phyloP scores from a whole-genome alignment of 1,140 invertebrate genomes.

The Homarus americanus region DNA sequence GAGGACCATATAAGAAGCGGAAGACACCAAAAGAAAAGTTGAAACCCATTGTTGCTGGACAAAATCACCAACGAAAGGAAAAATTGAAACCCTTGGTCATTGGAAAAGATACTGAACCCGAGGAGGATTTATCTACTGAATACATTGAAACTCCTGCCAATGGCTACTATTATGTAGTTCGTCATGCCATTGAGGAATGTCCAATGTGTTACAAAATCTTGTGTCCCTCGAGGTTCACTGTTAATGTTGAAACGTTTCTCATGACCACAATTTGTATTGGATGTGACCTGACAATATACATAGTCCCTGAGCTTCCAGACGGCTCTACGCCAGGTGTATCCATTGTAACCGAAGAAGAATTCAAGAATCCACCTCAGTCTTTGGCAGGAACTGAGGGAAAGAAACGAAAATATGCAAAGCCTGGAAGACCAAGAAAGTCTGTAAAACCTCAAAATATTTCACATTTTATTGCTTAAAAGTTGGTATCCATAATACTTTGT shows the following conservation, averaged over 20 bases:
- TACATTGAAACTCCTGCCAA: constrained; percentile 1
- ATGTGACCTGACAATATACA: not conserved
- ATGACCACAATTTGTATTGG: not conserved
- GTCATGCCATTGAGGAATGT: not conserved
- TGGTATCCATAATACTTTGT: too few relatives aligned
- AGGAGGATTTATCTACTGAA: not conserved
- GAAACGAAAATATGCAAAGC: not conserved
- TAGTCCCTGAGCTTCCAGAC: not conserved
- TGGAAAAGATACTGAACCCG: not conserved
- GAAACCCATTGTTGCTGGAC: not conserved
- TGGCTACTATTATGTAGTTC: not conserved
- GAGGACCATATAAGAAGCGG: not conserved
- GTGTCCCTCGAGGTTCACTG: not conserved
- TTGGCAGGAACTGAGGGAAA: not conserved
- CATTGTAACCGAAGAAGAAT: not conserved
- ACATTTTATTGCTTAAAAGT: too few relatives aligned
- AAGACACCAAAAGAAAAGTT: not conserved
- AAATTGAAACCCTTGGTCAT: not conserved
- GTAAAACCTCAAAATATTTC: too few relatives aligned
- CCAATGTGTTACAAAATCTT: constrained; percentile 10
- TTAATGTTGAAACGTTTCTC: constrained; percentile 8
- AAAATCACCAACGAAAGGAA: not conserved
- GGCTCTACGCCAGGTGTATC: not conserved
- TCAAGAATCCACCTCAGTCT: not conserved
- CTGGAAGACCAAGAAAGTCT: not conserved